Percentiles rank a stretch among this genome's conserved stretches.
phyloP scores from a whole-genome alignment of 2,888 invertebrate genomes.

The Gonocerus acuteangulatus region DNA sequence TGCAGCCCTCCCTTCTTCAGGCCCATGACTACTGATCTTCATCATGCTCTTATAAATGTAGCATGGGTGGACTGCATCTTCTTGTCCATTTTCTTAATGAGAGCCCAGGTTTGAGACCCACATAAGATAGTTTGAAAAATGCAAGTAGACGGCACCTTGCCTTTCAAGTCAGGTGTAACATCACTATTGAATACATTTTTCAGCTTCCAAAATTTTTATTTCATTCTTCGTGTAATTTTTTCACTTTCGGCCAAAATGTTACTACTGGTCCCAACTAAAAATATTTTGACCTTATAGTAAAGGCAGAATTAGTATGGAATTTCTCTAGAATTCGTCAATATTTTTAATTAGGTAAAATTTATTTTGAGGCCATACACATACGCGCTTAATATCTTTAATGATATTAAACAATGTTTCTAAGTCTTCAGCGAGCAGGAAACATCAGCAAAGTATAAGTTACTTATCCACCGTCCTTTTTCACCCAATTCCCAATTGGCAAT shows the following conservation, averaged over 20 bases:
- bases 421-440: background rate
- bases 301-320: background rate
- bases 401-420: background rate
- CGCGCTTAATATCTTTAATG: background rate
- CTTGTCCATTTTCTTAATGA: background rate
- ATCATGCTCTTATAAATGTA: no score
- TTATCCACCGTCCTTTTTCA: background rate
- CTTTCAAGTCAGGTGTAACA: background rate
- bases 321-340: background rate
- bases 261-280: background rate
- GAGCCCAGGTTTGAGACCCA: background rate
- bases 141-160: background rate
- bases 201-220: background rate
- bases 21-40: no score
- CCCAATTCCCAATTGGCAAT: background rate
- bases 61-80: background rate
- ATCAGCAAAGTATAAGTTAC: background rate
- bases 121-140: background rate
- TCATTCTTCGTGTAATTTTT: background rate
- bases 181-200: background rate
- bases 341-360: background rate
- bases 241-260: background rate
- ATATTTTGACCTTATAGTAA: background rate
- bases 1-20: no score
- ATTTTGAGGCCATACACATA: background rate